Conservation (phyloP, 1,140 invertebrate species). For the Drosophila malerkotliana region DNA sequence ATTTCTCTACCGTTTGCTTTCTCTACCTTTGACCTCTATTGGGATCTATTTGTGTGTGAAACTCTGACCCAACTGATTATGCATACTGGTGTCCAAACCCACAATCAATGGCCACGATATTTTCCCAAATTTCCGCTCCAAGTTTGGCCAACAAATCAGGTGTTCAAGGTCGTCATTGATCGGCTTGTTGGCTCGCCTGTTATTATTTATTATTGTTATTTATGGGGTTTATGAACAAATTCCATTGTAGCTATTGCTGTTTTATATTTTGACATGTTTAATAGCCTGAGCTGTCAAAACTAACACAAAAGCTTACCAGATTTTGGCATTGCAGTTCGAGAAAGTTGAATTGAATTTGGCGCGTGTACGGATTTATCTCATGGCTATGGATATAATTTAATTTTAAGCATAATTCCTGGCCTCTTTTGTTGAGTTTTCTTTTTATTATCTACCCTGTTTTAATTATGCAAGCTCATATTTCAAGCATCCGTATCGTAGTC, state of each 20-base stretch:
- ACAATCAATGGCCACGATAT: slow-evolving; percentile 29
- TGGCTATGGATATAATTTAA: neutral
- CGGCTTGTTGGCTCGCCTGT: slow-evolving; percentile 33
- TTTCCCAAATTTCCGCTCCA: slow-evolving; percentile 46
- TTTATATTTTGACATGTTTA: slow-evolving; percentile 43
- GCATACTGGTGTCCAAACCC: slow-evolving; percentile 15
- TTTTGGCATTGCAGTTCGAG: slow-evolving; percentile 26
- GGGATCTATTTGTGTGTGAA: neutral
- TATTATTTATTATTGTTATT: slow-evolving; percentile 49
- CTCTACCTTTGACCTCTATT: slow-evolving; percentile 18
- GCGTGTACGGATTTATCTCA: neutral
- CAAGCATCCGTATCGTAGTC: slow-evolving; percentile 12
- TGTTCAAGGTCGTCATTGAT: slow-evolving; percentile 46
- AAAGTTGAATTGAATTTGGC: slow-evolving; percentile 21
- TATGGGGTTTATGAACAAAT: slow-evolving; percentile 48
- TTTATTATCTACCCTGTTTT: slow-evolving; percentile 14
- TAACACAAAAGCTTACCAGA: slow-evolving; percentile 46
- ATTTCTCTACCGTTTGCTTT: neutral
- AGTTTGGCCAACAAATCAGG: slow-evolving; percentile 39
- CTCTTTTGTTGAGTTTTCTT: neutral
- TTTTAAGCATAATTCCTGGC: neutral
- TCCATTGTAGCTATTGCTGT: slow-evolving; percentile 23
- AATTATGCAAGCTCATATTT: slow-evolving; percentile 8
- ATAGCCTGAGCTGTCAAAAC: slow-evolving; percentile 53
- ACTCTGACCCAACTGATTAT: slow-evolving; percentile 21